Evolutionary conservation across 1,140 invertebrate genomes (phyloP).

Genomic region (Zaprionus kolodkinae): DNA sequence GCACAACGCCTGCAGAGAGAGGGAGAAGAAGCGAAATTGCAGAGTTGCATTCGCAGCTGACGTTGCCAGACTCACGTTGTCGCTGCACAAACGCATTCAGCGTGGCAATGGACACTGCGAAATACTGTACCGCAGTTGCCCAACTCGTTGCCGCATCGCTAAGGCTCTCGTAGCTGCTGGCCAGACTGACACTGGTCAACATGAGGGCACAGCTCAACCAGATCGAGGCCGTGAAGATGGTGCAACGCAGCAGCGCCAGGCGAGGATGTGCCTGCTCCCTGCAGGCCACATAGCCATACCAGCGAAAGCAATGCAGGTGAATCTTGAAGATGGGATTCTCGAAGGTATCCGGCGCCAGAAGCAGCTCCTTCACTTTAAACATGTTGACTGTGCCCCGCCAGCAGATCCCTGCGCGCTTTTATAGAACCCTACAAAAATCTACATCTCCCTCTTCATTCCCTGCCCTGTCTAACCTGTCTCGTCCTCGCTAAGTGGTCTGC

Average conservation of each 20-base stretch:
- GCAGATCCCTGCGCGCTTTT: conserved; percentile 25
- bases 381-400: conserved; percentile 26
- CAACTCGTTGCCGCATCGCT: conserved; percentile 69
- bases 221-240: conserved; percentile 67
- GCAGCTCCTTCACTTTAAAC: conserved; percentile 58
- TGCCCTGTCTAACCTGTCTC: not conserved
- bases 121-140: conserved; percentile 67
- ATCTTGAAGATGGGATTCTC: conserved; percentile 44
- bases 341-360: conserved; percentile 49
- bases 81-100: conserved; percentile 66
- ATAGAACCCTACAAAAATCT: conserved; percentile 27
- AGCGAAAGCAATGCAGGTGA: conserved; percentile 60
- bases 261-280: conserved; percentile 43
- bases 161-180: conserved; percentile 56
- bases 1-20: conserved; percentile 46
- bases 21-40: not conserved
- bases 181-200: conserved; percentile 47
- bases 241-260: conserved; percentile 56
- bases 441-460: not conserved
- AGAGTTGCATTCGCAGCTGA: not conserved
- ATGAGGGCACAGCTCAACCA: conserved; percentile 63
- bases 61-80: conserved; percentile 47
- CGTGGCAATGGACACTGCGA: conserved; percentile 64
- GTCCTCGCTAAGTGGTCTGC: conserved; percentile 41
- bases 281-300: conserved; percentile 67